A percentile compares a stretch with the other conserved stretches of the same genome.
These are phyloP conservation scores for Ectemnius lituratus DNA, from an alignment of 2,888 invertebrate species.

Conservation along the genomic window DNA sequence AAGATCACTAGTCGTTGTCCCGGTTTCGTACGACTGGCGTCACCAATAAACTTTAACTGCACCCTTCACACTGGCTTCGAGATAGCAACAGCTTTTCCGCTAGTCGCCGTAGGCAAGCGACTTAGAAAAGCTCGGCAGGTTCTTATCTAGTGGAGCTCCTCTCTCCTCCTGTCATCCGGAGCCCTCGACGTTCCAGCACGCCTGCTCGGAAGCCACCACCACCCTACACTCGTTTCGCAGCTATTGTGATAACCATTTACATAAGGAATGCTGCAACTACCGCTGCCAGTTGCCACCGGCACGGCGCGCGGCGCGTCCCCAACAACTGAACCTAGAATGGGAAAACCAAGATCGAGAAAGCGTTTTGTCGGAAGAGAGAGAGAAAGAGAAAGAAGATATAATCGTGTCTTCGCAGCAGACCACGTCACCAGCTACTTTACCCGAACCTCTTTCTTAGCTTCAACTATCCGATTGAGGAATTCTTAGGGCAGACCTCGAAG, in stretches of 20 bases:
- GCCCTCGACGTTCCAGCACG: slow-evolving; percentile 1
- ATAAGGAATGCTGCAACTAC: slow-evolving; percentile 68
- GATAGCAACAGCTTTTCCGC: slow-evolving; percentile 60
- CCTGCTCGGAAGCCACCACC: slow-evolving; percentile 14
- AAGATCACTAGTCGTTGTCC: slow-evolving; percentile 36
- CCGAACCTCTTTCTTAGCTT: no score
- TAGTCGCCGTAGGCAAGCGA: slow-evolving; percentile 51
- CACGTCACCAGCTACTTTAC: no score
- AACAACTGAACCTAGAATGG: slow-evolving; percentile 13
- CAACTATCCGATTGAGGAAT: no score
- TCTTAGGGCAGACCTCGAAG: neutral
- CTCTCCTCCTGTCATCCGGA: slow-evolving; percentile 22
- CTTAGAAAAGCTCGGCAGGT: slow-evolving; percentile 61
- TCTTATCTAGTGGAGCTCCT: slow-evolving; percentile 59
- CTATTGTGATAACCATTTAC: slow-evolving; percentile 72
- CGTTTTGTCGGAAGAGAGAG: no score
- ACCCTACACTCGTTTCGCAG: slow-evolving; percentile 57
- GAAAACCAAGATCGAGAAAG: slow-evolving; percentile 2
- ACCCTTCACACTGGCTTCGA: slow-evolving; percentile 63
- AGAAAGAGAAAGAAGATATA: no score
- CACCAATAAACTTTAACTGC: slow-evolving; percentile 68
- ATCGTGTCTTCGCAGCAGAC: no score
- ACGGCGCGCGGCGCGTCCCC: slow-evolving; percentile 28
- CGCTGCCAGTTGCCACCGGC: slow-evolving; percentile 61
- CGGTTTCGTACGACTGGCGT: slow-evolving; percentile 43